Base-by-base conservation (phyloP, 30 jellyfish, hydroid and myxozoan species). In the Catostylus mosaicus region DNA sequence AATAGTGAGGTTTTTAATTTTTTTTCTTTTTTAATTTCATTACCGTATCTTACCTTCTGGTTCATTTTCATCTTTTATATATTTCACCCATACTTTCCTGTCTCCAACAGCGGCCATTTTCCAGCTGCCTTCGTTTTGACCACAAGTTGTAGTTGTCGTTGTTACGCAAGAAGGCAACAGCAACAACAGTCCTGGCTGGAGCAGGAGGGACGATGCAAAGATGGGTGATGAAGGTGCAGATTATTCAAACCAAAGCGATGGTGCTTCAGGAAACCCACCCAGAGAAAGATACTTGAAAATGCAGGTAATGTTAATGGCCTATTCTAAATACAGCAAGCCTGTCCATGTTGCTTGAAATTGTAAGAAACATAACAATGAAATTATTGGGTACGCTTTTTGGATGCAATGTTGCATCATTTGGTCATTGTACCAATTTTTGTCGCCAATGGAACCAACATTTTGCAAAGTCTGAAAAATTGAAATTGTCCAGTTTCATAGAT, bases 71-170 rank as follows among this genome's bases (percentile, higher is more conserved):
- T 80, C 80, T 32, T 80, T 66, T 18, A 24, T 60, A 67, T 80
- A 66, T 66, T 45, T 80, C 11, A 80, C 64, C 90, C 90, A 80
- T 5, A 80, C 46, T 80, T 63, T 80, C 14, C 34, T 80, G 34
- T 32, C 77, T 4, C 77, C 77, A 3, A 64, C 26, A 35, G 60
- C 65, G 2, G 67, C 45, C 80, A 35, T 68, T 35, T 29, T 68
- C 80, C 80, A 68, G 46, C 60, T 35, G 65, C 66, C 45, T 29
- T 6, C 35, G 27, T 1, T 11, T 12, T 6, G 71, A 59, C 37
- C 63, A 59, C 37, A 23, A 59, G 43, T 33, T 37, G 77, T 65
- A 26, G 80, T 68, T 46, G 80, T 1, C 37, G 80, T 64, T 34
- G 80, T 26, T 20, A n/a, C n/a, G n/a, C 14, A 65, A 31, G 54